Evolutionary conservation across 2,888 invertebrate genomes (phyloP).

Genomic region (Trachelus stipa): DNA sequence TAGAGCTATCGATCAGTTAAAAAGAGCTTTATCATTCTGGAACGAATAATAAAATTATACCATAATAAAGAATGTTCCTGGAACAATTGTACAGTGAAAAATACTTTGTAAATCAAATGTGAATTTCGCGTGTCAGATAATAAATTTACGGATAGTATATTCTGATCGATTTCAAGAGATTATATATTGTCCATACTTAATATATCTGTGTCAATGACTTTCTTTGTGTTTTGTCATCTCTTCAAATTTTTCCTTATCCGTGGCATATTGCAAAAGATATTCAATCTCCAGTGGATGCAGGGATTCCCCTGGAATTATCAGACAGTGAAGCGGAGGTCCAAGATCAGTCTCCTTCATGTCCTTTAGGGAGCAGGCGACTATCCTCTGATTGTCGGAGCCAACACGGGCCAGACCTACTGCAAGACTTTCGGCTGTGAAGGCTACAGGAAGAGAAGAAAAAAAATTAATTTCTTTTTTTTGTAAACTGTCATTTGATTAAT

Average conservation of each 20-base stretch:
- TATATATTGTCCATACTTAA: neutral
- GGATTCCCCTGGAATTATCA: conserved; percentile 85
- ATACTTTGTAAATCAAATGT: neutral
- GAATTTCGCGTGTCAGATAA: neutral
- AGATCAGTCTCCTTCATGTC: conserved; percentile 80
- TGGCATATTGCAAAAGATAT: conserved; percentile 78
- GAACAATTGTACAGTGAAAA: neutral
- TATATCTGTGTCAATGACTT: neutral
- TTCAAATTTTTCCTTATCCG: conserved; percentile 20
- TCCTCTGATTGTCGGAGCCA: conserved; percentile 86
- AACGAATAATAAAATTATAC: neutral
- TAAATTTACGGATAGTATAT: neutral
- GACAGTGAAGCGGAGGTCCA: conserved; percentile 93
- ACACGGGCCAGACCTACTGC: conserved; percentile 93
- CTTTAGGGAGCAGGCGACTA: conserved; percentile 79
- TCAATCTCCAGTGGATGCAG: conserved; percentile 94
- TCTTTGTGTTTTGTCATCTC: neutral
- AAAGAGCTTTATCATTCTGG: neutral
- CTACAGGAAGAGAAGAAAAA: conserved; percentile 48
- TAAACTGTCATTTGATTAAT: conserved; percentile 1
- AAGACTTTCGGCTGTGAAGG: conserved; percentile 71
- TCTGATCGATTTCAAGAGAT: neutral
- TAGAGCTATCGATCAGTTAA: neutral
- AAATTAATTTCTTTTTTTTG: conserved; percentile 24
- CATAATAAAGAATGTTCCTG: neutral